Evolutionary conservation across 1,140 invertebrate genomes (phyloP).

Genomic region (Philopotamus ludificatus): DNA sequence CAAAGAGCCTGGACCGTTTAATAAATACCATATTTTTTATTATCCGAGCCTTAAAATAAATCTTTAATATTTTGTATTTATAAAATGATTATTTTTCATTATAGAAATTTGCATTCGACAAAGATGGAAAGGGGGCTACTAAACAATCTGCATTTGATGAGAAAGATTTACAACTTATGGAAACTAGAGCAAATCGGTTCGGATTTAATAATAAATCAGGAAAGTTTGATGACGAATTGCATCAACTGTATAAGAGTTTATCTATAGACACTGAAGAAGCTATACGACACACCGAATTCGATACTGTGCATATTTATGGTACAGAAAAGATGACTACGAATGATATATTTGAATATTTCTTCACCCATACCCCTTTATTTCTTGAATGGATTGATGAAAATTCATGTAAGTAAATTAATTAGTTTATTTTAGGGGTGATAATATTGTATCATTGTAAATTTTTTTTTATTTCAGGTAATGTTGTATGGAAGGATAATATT

Average conservation of each 20-base stretch:
- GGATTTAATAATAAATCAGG: slow-evolving; percentile 23
- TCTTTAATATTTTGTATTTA: no score
- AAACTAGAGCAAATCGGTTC: slow-evolving; percentile 27
- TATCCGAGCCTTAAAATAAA: no score
- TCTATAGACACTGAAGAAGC: slow-evolving; percentile 30
- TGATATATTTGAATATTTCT: slow-evolving; percentile 40
- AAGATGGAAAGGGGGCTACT: slow-evolving; percentile 20
- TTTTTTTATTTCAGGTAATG: slow-evolving; percentile 37
- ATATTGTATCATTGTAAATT: slow-evolving; percentile 4
- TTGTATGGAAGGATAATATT: slow-evolving; percentile 39
- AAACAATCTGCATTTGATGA: slow-evolving; percentile 35
- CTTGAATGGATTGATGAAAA: slow-evolving; percentile 39
- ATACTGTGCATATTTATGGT: slow-evolving; percentile 34
- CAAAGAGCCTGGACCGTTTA: no score
- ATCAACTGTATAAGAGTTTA: slow-evolving; percentile 30
- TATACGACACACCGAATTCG: slow-evolving; percentile 35
- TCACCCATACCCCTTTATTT: slow-evolving; percentile 34
- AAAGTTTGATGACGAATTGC: slow-evolving; percentile 26
- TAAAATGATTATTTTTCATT: no score
- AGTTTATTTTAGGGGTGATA: slow-evolving; percentile 4
- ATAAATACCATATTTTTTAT: no score
- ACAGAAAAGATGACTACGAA: slow-evolving; percentile 37
- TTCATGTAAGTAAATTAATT: slow-evolving; percentile 31
- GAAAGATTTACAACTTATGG: slow-evolving; percentile 30
- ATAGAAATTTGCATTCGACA: slow-evolving; percentile 24